Base-by-base conservation (phyloP, 35 echinoderm and acorn worm genomes). In the Heliocidaris erythrogramma region DNA sequence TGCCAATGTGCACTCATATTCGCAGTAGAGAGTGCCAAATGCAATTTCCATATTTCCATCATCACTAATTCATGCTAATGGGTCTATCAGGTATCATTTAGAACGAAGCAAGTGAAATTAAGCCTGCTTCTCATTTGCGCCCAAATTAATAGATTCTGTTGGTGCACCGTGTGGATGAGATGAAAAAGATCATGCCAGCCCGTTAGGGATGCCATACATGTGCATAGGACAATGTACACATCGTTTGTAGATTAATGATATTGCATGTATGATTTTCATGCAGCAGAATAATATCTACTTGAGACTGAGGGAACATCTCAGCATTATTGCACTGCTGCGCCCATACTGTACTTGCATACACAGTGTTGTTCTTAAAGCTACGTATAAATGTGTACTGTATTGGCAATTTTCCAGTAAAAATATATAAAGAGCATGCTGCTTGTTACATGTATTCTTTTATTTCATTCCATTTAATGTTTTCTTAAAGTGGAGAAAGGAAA, bases 21-120 rank as follows among this genome's bases (percentile, higher is more conserved):
- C 12, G 30, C 87, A 47, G 31, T 21, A 32, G n/a, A 89, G 31
- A 47, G 87, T 89, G 87, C 30, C 87, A 89, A 89, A 32, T 35
- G 87, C 87, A 89, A 48, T 89, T 89, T 89, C 87, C 87, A 89
- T 48, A 47, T 89, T 89, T 89, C 87, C 87, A 89, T 89, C 87
- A 89, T 89, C 31, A 89, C 87, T 89, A 89, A 89, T 89, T 89
- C 87, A 89, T 89, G 87, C 31, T 89, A 89, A 89, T 89, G 87
- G 87, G 87, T 48, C 87, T 89, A 89, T 89, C 87, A 89, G 87
- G 87, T 47, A 89, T 89, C 87, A 89, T 89, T 89, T 89, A 47
- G 47, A 89, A 78, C 27, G 65, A 24, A 78, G 65, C 65, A 78
- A 78, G 65, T 78, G 65, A 78, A 78, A 78, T 78, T 78, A 78